These are phyloP conservation scores for Pangasius mekongensis DNA, from an alignment of 2,797 vertebrate genomes.

Conservation along the genomic window DNA sequence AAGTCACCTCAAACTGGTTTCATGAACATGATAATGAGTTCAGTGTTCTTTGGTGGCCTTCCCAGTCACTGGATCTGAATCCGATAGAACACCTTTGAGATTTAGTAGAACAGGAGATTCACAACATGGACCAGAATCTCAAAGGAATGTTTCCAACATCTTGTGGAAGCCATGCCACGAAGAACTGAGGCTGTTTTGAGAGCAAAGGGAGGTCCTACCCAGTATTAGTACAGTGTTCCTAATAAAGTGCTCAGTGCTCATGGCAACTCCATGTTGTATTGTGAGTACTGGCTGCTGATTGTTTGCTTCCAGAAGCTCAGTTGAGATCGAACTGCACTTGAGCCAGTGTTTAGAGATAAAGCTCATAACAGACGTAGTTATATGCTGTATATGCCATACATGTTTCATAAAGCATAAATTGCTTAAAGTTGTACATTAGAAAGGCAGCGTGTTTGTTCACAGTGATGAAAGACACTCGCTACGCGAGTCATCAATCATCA, in stretches of 20 bases:
- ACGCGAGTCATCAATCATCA: constrained; percentile 15
- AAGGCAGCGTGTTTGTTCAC: not conserved
- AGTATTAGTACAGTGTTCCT: not conserved
- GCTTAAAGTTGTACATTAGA: not conserved
- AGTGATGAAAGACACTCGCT: constrained; percentile 11
- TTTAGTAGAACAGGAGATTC: not conserved
- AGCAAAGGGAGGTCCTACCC: not conserved
- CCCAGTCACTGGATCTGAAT: not conserved
- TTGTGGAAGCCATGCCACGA: not conserved
- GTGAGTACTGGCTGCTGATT: not conserved
- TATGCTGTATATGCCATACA: not conserved
- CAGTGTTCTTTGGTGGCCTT: no score
- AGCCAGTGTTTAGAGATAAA: not conserved
- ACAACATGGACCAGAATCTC: not conserved
- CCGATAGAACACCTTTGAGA: not conserved
- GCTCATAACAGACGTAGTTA: not conserved
- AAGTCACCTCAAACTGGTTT: no score
- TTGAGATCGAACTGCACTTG: not conserved
- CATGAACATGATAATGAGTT: no score
- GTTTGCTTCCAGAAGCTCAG: not conserved
- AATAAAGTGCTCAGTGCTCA: not conserved
- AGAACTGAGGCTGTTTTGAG: not conserved
- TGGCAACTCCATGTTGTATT: not conserved
- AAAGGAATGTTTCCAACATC: not conserved
- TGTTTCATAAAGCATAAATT: not conserved